These are phyloP conservation scores for Neoitamus cyanurus DNA, from an alignment of 2,888 invertebrate species.

Conservation along the genomic window DNA sequence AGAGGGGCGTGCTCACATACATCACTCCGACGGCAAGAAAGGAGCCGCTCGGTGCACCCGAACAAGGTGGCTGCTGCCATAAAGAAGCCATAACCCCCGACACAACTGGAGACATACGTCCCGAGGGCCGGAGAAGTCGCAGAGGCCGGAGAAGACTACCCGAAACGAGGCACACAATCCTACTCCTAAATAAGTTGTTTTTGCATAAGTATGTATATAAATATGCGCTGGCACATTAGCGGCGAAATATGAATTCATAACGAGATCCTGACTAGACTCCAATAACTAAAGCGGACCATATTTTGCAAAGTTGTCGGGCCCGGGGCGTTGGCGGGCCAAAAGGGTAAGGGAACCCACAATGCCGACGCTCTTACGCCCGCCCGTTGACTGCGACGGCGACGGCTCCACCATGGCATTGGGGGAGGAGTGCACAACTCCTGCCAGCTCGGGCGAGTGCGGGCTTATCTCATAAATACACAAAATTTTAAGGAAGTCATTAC, in stretches of 20 bases:
- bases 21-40: constrained; percentile 4
- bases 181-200: constrained; percentile 44
- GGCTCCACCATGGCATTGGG: neutral
- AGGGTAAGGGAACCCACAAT: constrained; percentile 12
- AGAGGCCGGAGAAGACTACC: neutral
- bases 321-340: neutral
- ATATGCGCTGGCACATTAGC: constrained; percentile 47
- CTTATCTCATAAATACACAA: constrained; percentile 45
- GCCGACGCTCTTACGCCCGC: neutral
- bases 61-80: constrained; percentile 14
- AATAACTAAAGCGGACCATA: constrained; percentile 44
- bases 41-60: neutral
- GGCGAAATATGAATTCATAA: constrained; percentile 50
- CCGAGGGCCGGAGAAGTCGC: neutral
- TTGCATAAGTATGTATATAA: constrained; percentile 43
- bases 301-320: constrained; percentile 3
- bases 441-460: neutral
- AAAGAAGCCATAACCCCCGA: constrained; percentile 5
- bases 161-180: neutral
- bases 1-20: constrained; percentile 22
- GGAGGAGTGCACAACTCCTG: neutral
- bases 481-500: constrained; percentile 46
- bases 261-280: constrained; percentile 51
- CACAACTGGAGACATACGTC: constrained; percentile 6
- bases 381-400: neutral